These are phyloP conservation scores for Leucophora obtusa DNA, from an alignment of 2,888 invertebrate genomes.

Conservation along the genomic window DNA sequence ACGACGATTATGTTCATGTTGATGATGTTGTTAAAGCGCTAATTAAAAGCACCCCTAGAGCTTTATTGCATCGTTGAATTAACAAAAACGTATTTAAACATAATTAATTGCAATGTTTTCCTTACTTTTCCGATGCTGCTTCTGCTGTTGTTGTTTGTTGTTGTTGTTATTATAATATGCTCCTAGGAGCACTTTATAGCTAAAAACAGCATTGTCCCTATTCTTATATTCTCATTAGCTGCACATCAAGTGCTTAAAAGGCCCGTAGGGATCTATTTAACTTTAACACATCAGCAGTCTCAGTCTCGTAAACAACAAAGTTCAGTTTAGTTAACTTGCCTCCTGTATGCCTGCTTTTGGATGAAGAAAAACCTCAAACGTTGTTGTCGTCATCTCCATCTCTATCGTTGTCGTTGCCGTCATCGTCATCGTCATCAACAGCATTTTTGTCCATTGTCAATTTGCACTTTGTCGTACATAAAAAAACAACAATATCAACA, in stretches of 20 bases:
- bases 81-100: conserved; percentile 62
- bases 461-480: conserved; percentile 56
- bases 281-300: conserved; percentile 66
- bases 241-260: conserved; percentile 72
- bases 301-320: conserved; percentile 45
- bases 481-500: conserved; percentile 39
- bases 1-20: conserved; percentile 4
- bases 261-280: conserved; percentile 75
- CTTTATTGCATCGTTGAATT: conserved; percentile 61
- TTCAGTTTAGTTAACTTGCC: conserved; percentile 66
- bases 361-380: conserved; percentile 52
- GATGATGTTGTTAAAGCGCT: conserved; percentile 62
- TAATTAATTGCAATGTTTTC: conserved; percentile 68
- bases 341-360: conserved; percentile 45
- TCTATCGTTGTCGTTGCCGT: conserved; percentile 6
- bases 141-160: conserved; percentile 30
- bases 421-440: conserved; percentile 27
- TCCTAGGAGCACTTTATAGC: conserved; percentile 57
- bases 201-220: conserved; percentile 59
- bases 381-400: background rate
- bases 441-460: conserved; percentile 65
- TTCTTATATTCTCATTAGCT: conserved; percentile 74
- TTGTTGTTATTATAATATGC: conserved; percentile 48
- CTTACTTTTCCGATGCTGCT: conserved; percentile 46
- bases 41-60: conserved; percentile 65